phyloP scores from a whole-genome alignment of 2,113 vertebrate genomes.

The Origma solitaria region DNA sequence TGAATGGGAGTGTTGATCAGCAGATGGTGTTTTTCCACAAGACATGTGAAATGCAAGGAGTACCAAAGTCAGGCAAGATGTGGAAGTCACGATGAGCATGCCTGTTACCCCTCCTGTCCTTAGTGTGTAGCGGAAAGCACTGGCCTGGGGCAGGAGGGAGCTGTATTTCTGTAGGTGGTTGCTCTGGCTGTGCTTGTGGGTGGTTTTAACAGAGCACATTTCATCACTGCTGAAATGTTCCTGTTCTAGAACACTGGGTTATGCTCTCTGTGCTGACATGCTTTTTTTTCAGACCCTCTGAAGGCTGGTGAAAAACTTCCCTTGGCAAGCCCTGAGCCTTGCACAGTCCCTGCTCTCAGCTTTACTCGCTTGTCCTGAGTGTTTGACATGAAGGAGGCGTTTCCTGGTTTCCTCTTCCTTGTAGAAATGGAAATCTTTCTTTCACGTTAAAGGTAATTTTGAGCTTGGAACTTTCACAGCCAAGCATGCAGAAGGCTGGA shows the following conservation, averaged over 20 bases:
- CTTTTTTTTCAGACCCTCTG: neutral
- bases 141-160: neutral
- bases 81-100: accelerated
- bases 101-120: neutral
- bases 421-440: neutral
- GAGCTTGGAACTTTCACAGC: neutral
- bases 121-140: neutral
- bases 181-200: neutral
- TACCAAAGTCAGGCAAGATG: neutral
- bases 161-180: neutral
- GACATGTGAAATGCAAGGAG: neutral
- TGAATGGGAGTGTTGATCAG: neutral
- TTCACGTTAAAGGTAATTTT: neutral
- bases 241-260: neutral
- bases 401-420: neutral
- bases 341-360: neutral
- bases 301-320: neutral
- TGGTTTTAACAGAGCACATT: neutral
- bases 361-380: accelerated
- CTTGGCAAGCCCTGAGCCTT: neutral
- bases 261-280: neutral
- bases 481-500: neutral
- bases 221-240: neutral
- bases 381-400: neutral
- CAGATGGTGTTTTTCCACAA: neutral